These are phyloP conservation scores for Hirtodrosophila confusa DNA, from an alignment of 2,888 invertebrate genomes.

Conservation along the genomic window DNA sequence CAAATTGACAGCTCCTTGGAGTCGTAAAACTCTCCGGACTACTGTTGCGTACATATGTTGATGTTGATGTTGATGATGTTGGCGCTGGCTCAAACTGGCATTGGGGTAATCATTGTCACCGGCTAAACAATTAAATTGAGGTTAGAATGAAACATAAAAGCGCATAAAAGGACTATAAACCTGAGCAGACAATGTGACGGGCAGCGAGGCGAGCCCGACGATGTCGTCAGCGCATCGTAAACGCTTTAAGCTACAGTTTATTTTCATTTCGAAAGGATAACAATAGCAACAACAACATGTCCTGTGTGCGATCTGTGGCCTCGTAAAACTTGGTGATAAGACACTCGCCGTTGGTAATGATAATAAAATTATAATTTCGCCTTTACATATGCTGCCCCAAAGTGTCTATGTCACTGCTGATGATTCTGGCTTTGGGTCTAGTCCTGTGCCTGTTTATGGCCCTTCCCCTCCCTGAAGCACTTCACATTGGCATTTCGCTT, in stretches of 20 bases:
- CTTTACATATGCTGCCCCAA: conserved; percentile 62
- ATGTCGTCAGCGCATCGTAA: conserved; percentile 80
- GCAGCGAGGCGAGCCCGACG: conserved; percentile 40
- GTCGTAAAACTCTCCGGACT: conserved; percentile 65
- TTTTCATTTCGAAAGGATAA: conserved; percentile 77
- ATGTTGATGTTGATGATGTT: conserved; percentile 9
- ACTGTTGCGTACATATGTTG: conserved; percentile 62
- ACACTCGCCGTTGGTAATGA: conserved; percentile 78
- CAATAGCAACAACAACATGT: conserved; percentile 49
- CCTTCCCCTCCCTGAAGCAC: conserved; percentile 17
- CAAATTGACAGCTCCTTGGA: conserved; percentile 78
- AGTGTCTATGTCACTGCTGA: conserved; percentile 35
- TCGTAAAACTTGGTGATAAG: conserved; percentile 79
- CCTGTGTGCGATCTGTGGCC: conserved; percentile 68
- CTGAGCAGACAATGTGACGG: conserved; percentile 38
- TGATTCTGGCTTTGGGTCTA: conserved; percentile 16
- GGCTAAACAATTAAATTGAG: conserved; percentile 85
- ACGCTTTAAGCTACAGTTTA: conserved; percentile 81
- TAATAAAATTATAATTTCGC: conserved; percentile 83
- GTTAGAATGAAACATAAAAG: conserved; percentile 84
- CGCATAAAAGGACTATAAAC: conserved; percentile 84
- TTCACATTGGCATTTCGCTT: conserved; percentile 20
- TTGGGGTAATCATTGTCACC: conserved; percentile 84
- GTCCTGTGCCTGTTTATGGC: conserved; percentile 21
- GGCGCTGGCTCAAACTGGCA: conserved; percentile 5